Evolutionary conservation across 2,113 vertebrate species (phyloP).

Genomic region (Lontra canadensis): DNA sequence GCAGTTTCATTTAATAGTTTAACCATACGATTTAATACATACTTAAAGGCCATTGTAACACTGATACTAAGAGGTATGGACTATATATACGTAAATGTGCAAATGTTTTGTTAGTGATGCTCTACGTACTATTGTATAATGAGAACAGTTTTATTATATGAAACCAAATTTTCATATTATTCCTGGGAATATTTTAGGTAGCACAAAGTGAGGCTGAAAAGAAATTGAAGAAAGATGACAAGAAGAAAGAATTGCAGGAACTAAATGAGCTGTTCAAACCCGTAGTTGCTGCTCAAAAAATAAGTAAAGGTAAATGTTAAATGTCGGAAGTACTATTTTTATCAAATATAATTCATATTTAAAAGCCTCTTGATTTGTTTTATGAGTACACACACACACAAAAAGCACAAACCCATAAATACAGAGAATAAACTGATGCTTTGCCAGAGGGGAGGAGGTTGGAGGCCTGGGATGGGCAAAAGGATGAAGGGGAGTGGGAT

Average conservation of each 20-base stretch:
- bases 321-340: constrained; percentile 7
- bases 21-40: not conserved
- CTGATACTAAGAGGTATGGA: constrained; percentile 7
- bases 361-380: not conserved
- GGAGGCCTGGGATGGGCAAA: not conserved
- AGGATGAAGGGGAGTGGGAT: not conserved
- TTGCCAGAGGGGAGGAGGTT: not conserved
- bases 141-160: not conserved
- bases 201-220: constrained; percentile 89
- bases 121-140: not conserved
- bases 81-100: not conserved
- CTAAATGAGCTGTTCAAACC: constrained; percentile 98
- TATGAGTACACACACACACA: not conserved
- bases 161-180: constrained; percentile 33
- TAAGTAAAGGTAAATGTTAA: constrained; percentile 93
- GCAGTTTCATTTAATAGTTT: constrained; percentile 24
- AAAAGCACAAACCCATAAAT: not conserved
- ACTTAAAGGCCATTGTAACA: not conserved
- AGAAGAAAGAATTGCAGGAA: constrained; percentile 97
- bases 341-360: not conserved
- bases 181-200: constrained; percentile 79
- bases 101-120: not conserved
- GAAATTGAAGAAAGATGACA: constrained; percentile 92
- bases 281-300: constrained; percentile 97
- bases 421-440: not conserved